phyloP scores from a whole-genome alignment of 2,888 invertebrate genomes.

The Carterocephalus palaemon region DNA sequence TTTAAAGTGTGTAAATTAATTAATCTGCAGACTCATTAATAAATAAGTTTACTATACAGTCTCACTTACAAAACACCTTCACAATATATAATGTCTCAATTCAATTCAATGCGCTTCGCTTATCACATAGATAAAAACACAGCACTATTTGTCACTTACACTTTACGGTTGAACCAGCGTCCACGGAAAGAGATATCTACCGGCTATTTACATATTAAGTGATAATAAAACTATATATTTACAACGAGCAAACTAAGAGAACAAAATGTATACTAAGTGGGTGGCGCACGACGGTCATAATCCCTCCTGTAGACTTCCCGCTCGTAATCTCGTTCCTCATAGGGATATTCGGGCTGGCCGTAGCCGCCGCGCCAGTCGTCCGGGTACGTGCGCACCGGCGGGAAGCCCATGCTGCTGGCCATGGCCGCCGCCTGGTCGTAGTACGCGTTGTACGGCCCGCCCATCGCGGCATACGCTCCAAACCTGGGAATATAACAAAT shows the following conservation, averaged over 20 bases:
- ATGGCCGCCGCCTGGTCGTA: conserved; percentile 68
- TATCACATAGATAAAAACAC: conserved; percentile 76
- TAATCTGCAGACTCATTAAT: conserved; percentile 66
- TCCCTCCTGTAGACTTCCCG: conserved; percentile 81
- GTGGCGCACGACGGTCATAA: conserved; percentile 82
- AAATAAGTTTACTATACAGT: conserved; percentile 76
- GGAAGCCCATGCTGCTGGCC: conserved; percentile 75
- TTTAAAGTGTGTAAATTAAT: too few species aligned
- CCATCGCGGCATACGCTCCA: conserved; percentile 71
- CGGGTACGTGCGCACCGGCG: conserved; percentile 61
- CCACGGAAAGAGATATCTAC: conserved; percentile 54
- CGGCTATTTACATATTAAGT: conserved; percentile 63
- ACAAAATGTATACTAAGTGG: conserved; percentile 55
- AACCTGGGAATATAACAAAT: conserved; percentile 42
- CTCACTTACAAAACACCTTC: conserved; percentile 67
- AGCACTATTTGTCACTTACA: conserved; percentile 77
- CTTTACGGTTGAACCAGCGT: conserved; percentile 61
- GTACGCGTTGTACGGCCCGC: conserved; percentile 63
- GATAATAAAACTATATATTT: conserved; percentile 51
- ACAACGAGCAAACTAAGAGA: conserved; percentile 42
- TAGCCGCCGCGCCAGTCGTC: conserved; percentile 75
- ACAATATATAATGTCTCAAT: conserved; percentile 48
- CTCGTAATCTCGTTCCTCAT: conserved; percentile 76
- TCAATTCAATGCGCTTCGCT: conserved; percentile 63
- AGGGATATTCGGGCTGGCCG: conserved; percentile 70